phyloP scores from a whole-genome alignment of 2,888 invertebrate genomes.

The Athetis lepigone region DNA sequence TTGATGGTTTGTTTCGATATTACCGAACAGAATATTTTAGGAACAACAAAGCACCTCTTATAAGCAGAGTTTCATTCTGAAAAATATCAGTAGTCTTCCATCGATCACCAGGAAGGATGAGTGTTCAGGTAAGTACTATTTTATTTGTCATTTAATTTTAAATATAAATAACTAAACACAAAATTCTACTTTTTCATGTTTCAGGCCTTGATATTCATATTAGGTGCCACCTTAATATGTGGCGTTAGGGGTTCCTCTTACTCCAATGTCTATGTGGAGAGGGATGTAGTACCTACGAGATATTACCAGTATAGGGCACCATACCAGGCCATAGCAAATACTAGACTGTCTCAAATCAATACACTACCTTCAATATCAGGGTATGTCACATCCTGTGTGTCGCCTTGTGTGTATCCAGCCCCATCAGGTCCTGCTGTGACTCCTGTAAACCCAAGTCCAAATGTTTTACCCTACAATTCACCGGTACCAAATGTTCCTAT shows the following conservation, averaged over 20 bases:
- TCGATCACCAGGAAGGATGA: conserved; percentile 85
- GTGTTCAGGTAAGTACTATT: conserved; percentile 80
- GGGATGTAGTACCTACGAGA: conserved; percentile 70
- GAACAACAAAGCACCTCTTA: conserved; percentile 84
- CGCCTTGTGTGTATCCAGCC: conserved; percentile 79
- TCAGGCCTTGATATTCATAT: conserved; percentile 71
- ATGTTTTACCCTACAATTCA: conserved; percentile 75
- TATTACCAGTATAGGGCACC: conserved; percentile 78
- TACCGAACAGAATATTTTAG: conserved; percentile 87
- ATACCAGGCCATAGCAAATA: conserved; percentile 62
- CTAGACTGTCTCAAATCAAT: conserved; percentile 74
- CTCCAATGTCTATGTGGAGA: conserved; percentile 82
- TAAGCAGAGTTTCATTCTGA: conserved; percentile 81
- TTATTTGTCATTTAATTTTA: conserved; percentile 11
- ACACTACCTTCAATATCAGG: conserved; percentile 68
- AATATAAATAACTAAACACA: neutral
- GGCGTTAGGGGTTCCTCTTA: conserved; percentile 72
- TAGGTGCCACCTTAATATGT: conserved; percentile 66
- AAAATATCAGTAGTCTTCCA: conserved; percentile 86
- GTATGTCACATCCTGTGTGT: conserved; percentile 75
- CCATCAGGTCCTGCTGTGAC: conserved; percentile 60
- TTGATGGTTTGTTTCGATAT: conserved; percentile 89
- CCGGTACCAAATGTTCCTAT: conserved; percentile 74
- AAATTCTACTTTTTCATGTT: conserved; percentile 61
- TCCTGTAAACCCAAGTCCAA: conserved; percentile 69